Evolutionary conservation across 2,797 vertebrate genomes (phyloP).

Genomic region (Danio choprae): DNA sequence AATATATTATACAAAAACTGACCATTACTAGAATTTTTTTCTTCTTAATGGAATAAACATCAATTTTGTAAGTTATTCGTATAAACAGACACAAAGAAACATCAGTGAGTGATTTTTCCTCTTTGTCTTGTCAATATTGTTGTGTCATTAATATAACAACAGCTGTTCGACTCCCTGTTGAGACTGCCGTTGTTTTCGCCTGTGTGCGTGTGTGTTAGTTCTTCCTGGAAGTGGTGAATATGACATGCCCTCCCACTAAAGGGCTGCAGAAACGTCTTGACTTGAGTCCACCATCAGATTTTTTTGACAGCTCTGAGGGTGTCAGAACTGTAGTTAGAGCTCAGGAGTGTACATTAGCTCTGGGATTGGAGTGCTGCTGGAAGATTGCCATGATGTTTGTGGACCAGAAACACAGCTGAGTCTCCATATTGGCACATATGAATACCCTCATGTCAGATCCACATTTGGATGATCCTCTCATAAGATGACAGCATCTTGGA

Average conservation of each 20-base stretch:
- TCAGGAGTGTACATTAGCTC: slow-evolving; percentile 4
- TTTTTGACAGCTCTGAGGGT: slow-evolving; percentile 21
- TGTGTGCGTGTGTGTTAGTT: not conserved
- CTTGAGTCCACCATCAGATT: slow-evolving; percentile 17
- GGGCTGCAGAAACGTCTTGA: slow-evolving; percentile 2
- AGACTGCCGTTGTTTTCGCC: not conserved
- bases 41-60: not conserved
- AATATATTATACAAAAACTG: no score
- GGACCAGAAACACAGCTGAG: slow-evolving; percentile 7
- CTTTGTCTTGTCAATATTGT: not conserved
- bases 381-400: slow-evolving; percentile 30
- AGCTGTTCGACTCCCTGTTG: not conserved
- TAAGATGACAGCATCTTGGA: slow-evolving; percentile 1
- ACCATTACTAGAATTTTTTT: no score
- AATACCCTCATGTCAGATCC: slow-evolving; percentile 26
- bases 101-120: not conserved
- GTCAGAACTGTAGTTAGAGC: slow-evolving; percentile 23
- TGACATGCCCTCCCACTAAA: not conserved
- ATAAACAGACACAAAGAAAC: not conserved
- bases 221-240: not conserved
- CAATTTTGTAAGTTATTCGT: not conserved
- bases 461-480: slow-evolving; percentile 18
- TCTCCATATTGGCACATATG: slow-evolving; percentile 12
- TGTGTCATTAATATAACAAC: not conserved
- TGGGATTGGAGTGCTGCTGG: slow-evolving; percentile 26